phyloP scores from a whole-genome alignment of 2,113 vertebrate species.

The Chascanopsetta lugubris region DNA sequence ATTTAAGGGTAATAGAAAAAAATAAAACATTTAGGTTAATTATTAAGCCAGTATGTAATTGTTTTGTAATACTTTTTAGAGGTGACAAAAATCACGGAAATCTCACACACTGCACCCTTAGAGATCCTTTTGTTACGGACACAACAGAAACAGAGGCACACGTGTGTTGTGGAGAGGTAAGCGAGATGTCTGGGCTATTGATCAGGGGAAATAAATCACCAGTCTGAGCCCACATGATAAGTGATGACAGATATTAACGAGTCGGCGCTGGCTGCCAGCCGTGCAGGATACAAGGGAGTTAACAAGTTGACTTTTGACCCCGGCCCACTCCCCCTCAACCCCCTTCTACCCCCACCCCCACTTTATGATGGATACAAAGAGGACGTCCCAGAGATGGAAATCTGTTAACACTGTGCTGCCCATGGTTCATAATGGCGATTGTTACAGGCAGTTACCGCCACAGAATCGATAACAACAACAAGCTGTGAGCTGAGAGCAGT shows the following conservation, averaged over 20 bases:
- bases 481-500: constrained; percentile 28
- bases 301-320: constrained; percentile 69
- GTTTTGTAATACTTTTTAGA: too few relatives aligned
- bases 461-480: constrained; percentile 56
- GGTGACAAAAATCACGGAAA: too few relatives aligned
- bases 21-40: too few relatives aligned
- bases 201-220: constrained; percentile 48
- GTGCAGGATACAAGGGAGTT: constrained; percentile 31
- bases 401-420: constrained; percentile 25
- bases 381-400: constrained; percentile 37
- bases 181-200: constrained; percentile 1
- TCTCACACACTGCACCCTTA: too few relatives aligned
- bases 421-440: constrained; percentile 39
- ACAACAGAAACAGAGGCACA: constrained; percentile 7
- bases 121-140: neutral
- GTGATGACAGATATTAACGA: constrained; percentile 48
- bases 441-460: constrained; percentile 20
- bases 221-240: constrained; percentile 41
- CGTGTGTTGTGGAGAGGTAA: constrained; percentile 6
- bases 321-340: constrained; percentile 7
- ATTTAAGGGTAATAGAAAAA: too few relatives aligned
- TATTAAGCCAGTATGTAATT: too few relatives aligned
- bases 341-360: too few relatives aligned
- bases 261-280: constrained; percentile 9
- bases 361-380: constrained; percentile 50